phyloP scores from a whole-genome alignment of 37 sponge, comb jelly and placozoan species.

The Halisarca cf. caerulea region DNA sequence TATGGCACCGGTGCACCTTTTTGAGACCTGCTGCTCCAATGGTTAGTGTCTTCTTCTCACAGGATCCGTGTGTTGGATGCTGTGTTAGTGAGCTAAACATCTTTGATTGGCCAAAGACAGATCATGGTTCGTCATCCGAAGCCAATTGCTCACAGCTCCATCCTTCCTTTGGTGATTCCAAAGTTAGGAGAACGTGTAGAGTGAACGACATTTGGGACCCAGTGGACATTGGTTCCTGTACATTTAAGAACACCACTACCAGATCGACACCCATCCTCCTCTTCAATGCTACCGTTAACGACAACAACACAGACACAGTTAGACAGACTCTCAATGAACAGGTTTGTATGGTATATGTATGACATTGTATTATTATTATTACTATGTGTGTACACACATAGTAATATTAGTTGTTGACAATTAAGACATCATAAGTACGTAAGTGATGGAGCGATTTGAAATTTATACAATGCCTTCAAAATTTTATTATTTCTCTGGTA shows the following conservation, averaged over 20 bases:
- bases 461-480: too few species aligned
- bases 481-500: too few species aligned
- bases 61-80: constrained; percentile 3
- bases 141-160: constrained; percentile 10
- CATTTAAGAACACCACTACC: constrained; percentile 15
- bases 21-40: too few species aligned
- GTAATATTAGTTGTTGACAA: too few species aligned
- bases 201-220: neutral
- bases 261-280: neutral
- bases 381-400: neutral
- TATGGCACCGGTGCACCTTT: too few species aligned
- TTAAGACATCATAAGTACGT: too few species aligned
- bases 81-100: neutral
- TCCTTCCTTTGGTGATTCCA: neutral
- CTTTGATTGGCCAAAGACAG: neutral
- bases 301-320: neutral
- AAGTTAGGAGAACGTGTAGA: neutral
- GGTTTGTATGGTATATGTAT: too few species aligned
- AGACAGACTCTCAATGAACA: neutral
- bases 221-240: constrained; percentile 13
- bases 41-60: too few species aligned
- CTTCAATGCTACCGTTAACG: neutral
- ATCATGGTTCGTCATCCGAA: neutral
- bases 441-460: too few species aligned
- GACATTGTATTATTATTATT: too few species aligned